A percentile compares a stretch with the other conserved stretches of the same genome.
Evolutionary conservation across 2,797 vertebrate genomes (phyloP).

Genomic region (Coilia nasus): DNA sequence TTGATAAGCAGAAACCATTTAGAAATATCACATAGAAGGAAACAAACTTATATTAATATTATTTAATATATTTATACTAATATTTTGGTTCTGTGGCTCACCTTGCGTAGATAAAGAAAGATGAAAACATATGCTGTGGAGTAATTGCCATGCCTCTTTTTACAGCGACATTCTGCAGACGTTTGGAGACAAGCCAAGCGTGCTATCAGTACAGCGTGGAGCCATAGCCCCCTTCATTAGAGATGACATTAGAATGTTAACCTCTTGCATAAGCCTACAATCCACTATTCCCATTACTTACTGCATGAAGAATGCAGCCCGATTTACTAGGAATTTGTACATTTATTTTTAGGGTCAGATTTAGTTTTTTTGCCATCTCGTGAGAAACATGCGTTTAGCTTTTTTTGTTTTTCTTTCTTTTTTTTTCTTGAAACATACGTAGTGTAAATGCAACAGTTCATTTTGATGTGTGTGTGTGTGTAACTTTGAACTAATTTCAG

Average conservation of each 20-base stretch:
- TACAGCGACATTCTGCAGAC: conserved; percentile 43
- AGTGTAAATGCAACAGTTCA: not conserved
- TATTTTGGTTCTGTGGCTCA: not conserved
- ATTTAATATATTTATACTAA: too few relatives aligned
- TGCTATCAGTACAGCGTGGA: conserved; percentile 44
- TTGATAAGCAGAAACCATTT: not conserved
- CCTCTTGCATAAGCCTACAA: conserved; percentile 38
- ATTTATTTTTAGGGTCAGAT: conserved; percentile 16
- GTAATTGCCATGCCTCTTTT: conserved; percentile 35
- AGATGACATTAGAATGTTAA: conserved; percentile 47
- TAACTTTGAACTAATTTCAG: not conserved
- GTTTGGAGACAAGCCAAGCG: conserved; percentile 47
- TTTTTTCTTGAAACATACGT: not conserved
- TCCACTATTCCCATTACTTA: conserved; percentile 41
- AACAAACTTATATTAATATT: too few relatives aligned
- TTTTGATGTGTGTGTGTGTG: not conserved
- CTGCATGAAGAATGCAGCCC: conserved; percentile 35
- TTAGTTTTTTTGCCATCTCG: conserved; percentile 22
- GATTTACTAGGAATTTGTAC: conserved; percentile 8
- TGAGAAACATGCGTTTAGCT: conserved; percentile 18
- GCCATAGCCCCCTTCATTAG: conserved; percentile 45
- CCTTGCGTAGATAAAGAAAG: not conserved
- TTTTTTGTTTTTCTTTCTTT: not conserved
- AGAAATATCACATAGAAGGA: not conserved
- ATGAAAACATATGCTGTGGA: conserved; percentile 22